Evolutionary conservation across 2,888 invertebrate species (phyloP).

Genomic region (Drosophila melanosoma): DNA sequence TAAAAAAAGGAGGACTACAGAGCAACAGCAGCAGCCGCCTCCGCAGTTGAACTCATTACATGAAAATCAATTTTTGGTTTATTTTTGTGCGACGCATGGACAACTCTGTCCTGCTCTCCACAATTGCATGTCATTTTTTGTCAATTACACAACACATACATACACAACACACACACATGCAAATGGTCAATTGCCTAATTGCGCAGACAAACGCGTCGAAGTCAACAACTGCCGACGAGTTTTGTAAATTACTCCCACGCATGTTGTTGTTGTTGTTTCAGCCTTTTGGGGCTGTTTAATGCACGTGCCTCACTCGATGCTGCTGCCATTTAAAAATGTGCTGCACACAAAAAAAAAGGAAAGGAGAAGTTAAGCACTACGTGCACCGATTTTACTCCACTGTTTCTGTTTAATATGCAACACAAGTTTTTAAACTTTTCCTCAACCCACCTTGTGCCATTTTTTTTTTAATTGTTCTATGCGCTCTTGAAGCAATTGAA

Average conservation of each 20-base stretch:
- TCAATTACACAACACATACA: conserved; percentile 62
- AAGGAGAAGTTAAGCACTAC: conserved; percentile 52
- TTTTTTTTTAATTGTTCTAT: conserved; percentile 57
- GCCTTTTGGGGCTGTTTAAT: conserved; percentile 74
- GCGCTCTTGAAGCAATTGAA: conserved; percentile 60
- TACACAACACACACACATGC: conserved; percentile 6
- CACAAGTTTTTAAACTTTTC: conserved; percentile 53
- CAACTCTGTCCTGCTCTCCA: conserved; percentile 30
- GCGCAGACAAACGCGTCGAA: conserved; percentile 77
- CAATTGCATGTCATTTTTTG: conserved; percentile 70
- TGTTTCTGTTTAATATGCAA: conserved; percentile 62
- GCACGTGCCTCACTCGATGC: conserved; percentile 73
- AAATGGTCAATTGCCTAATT: conserved; percentile 75
- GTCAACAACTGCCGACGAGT: conserved; percentile 70
- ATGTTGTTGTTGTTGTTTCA: conserved; percentile 51
- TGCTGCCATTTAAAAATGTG: conserved; percentile 73
- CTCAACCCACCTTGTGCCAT: conserved; percentile 30
- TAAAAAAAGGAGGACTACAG: conserved; percentile 25
- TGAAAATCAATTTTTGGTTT: conserved; percentile 77
- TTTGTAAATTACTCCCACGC: conserved; percentile 75
- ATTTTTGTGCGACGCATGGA: conserved; percentile 57
- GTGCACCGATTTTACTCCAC: conserved; percentile 47
- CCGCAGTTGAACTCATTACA: conserved; percentile 75
- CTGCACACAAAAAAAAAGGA: conserved; percentile 39
- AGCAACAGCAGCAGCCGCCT: conserved; percentile 2